Base-by-base conservation (phyloP, 1,140 invertebrate genomes). In the Euwallacea fornicatus region DNA sequence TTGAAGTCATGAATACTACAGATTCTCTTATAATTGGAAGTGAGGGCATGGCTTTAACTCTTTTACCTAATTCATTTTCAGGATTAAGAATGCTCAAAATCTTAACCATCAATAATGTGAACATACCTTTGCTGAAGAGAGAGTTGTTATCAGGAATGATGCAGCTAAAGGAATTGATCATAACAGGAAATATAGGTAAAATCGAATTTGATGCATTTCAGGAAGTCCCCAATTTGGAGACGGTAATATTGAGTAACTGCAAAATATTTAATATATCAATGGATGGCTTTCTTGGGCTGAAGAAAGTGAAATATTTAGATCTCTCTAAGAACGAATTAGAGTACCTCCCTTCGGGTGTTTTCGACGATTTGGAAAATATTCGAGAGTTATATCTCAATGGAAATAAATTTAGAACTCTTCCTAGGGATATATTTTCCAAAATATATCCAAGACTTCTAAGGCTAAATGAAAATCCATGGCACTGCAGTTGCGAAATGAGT, bases 1-100 rank as follows among this genome's bases (percentile, higher is more conserved):
- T 91, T 76, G 88, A 89, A 81, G 86, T 90, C 1, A 87, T 91
- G 86, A 91, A 91, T 78, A 84, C 83, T 47, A 90, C 89, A 2
- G 79, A 83, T 65, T 81, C 82, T n/a, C 77, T 91, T 15, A 84
- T 85, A 73, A 76, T 91, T 46, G 89, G 89, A 13, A 84, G 85
- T 42, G 76, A 82, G 21, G 79, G 80, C 15, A 82, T 83, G 2
- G 81, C 83, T 41, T 72, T 90, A 9, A 83, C 85, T 65, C 71
- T 91, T 44, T 80, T 85, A 65, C 83, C 85, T 66, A 87, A 89
- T 74, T 86, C 88, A 2, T 89, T 91, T 75, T 75, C 85, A 44
- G 89, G 89, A 7, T 77, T 91, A 33, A 78, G 81, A 73, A 80
- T 82, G 66, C 75, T 90, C 11, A 76, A 83, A 73, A 81, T 78